These are phyloP conservation scores for Cettia cetti DNA, from an alignment of 2,113 vertebrate genomes.

Conservation along the genomic window DNA sequence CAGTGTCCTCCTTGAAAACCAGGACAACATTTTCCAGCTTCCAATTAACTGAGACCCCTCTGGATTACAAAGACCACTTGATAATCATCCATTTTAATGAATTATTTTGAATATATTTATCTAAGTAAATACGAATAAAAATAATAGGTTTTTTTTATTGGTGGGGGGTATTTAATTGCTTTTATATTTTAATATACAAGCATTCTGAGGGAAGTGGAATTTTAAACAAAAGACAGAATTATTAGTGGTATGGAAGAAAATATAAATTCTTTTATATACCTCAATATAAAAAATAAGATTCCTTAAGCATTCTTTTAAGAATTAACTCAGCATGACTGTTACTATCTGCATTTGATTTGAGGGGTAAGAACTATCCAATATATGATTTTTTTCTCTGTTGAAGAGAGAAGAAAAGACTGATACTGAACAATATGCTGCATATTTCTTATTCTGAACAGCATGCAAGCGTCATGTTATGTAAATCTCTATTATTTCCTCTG, in stretches of 20 bases:
- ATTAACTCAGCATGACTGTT: background rate
- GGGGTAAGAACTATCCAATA: background rate
- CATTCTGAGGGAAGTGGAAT: background rate
- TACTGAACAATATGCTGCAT: background rate
- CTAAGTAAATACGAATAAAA: background rate
- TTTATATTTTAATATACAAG: background rate
- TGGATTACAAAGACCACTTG: background rate
- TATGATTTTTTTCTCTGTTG: background rate
- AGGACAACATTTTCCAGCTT: background rate
- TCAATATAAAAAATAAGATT: background rate
- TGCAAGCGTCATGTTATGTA: background rate
- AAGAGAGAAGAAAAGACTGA: background rate
- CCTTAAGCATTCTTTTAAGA: background rate
- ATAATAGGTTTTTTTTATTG: background rate
- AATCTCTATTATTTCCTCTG: background rate
- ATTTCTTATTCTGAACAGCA: background rate
- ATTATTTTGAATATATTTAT: background rate
- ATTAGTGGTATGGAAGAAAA: background rate
- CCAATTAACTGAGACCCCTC: background rate
- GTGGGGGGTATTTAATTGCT: background rate
- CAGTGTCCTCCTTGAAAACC: background rate
- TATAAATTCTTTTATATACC: background rate
- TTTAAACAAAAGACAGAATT: background rate
- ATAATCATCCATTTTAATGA: background rate
- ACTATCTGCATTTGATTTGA: background rate